Conservation (phyloP, 2,113 vertebrate species). For the Calonectris borealis region DNA sequence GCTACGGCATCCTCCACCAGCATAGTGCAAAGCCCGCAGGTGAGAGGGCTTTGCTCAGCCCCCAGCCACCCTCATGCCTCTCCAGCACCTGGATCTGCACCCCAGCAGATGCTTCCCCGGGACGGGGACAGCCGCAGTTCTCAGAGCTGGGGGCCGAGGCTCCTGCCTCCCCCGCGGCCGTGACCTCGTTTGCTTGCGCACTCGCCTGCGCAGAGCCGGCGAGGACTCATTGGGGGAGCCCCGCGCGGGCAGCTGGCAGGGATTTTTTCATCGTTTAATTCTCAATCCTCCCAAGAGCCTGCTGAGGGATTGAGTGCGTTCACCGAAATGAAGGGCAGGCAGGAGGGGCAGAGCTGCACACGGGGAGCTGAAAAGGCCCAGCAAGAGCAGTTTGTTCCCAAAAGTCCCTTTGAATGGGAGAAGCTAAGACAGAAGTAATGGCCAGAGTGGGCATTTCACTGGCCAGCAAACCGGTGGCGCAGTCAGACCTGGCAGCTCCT, state of each 20-base stretch:
- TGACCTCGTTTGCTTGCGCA: neutral
- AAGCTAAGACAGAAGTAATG: neutral
- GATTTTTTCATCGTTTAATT: slow-evolving; percentile 34
- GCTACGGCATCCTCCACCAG: neutral
- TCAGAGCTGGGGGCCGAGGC: accelerated
- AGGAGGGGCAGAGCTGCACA: neutral
- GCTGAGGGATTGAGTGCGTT: neutral
- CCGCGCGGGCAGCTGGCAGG: neutral
- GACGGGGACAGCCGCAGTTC: accelerated
- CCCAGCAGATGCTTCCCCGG: neutral
- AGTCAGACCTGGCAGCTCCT: neutral
- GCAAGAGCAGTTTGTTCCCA: neutral
- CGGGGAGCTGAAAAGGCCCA: neutral
- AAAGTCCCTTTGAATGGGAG: neutral
- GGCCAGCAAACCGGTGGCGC: neutral
- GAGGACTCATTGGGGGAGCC: neutral
- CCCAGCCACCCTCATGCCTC: accelerated
- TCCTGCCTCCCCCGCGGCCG: accelerated
- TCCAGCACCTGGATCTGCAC: neutral
- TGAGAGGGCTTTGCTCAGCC: neutral
- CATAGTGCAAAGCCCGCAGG: neutral
- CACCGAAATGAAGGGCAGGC: neutral
- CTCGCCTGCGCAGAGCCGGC: accelerated
- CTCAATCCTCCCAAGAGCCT: slow-evolving; percentile 23
- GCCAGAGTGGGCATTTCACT: neutral